Base-by-base conservation (phyloP, 2,797 vertebrate genomes). In the Paguma larvata region DNA sequence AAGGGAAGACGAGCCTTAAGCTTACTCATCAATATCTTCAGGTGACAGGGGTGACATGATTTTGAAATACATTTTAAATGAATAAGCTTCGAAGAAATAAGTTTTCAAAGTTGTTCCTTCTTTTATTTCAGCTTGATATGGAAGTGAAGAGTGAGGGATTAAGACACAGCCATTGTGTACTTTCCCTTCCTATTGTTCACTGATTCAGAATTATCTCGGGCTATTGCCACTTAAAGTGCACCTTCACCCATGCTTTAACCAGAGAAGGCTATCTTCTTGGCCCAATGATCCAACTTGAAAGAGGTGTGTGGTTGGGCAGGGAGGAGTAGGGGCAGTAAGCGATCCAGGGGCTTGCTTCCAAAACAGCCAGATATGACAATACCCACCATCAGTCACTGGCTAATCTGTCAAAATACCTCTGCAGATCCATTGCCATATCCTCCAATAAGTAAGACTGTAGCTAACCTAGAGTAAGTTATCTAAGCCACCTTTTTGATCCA, bases 51-150 rank as follows among this genome's bases (percentile, higher is more conserved):
- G 62, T 18, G 65, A 77, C 34, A 15, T 18, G 62, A 91, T 72
- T 95, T 93, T 85, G 38, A 86, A 93, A 94, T 38, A 93, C 78
- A 87, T 15, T 72, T 72, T 73, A 38, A 73, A 44, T 73, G 14
- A 73, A 44, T 44, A 41, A 73, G 38, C 70, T 73, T 73, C 70
- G 44, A 25, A 44, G 38, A 27, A 7, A 59, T 73, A 48, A 12
- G 23, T 93, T 82, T 75, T 79, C 70, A 84, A 11, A 65, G 72
- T 94, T 75, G 34, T 70, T 75, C 25, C 56, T 92, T 75, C n/a
- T 85, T 92, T 68, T 48, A 67, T 91, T 59, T 92, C 14, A 5
- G 67, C 56, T 23, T 85, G 63, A 92, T 16, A 75, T 15, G n/a
- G 23, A 85, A 80, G 25, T 63, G 48, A 94, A 89, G 2, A 94